These are phyloP conservation scores for Malurus splendens DNA, from an alignment of 2,797 vertebrate species.

Conservation along the genomic window DNA sequence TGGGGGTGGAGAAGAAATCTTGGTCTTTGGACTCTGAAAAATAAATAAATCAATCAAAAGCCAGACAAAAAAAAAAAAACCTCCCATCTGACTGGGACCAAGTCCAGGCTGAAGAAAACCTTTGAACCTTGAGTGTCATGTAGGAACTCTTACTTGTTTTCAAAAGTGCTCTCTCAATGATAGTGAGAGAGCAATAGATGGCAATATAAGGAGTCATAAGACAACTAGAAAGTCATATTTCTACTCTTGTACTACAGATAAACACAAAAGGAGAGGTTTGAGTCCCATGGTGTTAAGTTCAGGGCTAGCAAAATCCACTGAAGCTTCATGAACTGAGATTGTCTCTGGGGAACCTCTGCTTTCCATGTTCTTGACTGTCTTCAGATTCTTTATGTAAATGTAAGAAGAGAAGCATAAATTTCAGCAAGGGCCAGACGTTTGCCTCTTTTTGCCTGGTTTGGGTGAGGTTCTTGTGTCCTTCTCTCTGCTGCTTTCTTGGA, in stretches of 20 bases:
- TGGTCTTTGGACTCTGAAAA: background rate
- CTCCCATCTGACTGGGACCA: fast-evolving
- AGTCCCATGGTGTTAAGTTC: background rate
- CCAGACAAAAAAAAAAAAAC: background rate
- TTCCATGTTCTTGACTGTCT: background rate
- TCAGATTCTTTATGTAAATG: background rate
- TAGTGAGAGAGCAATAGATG: background rate
- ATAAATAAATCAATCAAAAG: background rate
- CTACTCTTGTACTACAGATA: background rate
- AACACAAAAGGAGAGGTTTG: background rate
- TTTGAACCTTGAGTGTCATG: background rate
- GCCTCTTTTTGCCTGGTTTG: fast-evolving
- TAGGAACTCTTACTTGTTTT: background rate
- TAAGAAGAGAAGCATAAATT: background rate
- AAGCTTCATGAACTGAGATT: background rate
- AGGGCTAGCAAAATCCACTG: background rate
- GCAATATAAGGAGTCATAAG: background rate
- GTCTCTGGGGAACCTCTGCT: background rate
- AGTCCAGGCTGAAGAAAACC: background rate
- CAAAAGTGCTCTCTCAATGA: background rate
- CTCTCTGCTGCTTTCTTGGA: background rate
- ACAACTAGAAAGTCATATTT: background rate
- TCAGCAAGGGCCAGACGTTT: background rate
- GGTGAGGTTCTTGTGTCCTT: background rate
- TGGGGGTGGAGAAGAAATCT: background rate